Evolutionary conservation across 1,140 invertebrate genomes (phyloP).

Genomic region (Drosophila guanche): DNA sequence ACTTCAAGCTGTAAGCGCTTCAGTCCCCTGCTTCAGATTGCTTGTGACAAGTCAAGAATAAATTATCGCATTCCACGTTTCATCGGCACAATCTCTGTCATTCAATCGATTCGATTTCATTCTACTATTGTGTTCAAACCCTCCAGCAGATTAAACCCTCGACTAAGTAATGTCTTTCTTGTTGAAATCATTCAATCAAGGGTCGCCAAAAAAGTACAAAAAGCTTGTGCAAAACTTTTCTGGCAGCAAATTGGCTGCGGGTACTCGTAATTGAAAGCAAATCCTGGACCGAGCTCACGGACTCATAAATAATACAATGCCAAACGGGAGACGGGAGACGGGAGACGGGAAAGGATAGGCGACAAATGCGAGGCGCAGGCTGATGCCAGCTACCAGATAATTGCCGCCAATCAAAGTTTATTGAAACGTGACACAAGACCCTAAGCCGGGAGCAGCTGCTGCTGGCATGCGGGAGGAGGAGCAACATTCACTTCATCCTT

Average conservation of each 20-base stretch:
- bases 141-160: neutral
- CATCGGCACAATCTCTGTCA: neutral
- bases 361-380: slow-evolving; percentile 52
- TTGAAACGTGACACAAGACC: slow-evolving; percentile 64
- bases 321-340: neutral
- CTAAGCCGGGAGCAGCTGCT: slow-evolving; percentile 28
- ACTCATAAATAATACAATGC: slow-evolving; percentile 62
- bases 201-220: slow-evolving; percentile 4
- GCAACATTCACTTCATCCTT: slow-evolving; percentile 28
- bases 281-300: slow-evolving; percentile 53
- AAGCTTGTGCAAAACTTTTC: slow-evolving; percentile 30
- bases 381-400: slow-evolving; percentile 71
- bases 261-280: slow-evolving; percentile 72
- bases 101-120: neutral
- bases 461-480: neutral
- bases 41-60: neutral
- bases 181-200: slow-evolving; percentile 50
- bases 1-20: neutral
- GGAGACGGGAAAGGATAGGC: slow-evolving; percentile 52
- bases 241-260: slow-evolving; percentile 63
- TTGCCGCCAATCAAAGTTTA: slow-evolving; percentile 79
- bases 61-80: neutral
- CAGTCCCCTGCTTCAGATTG: neutral
- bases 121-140: neutral
- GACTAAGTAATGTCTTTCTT: slow-evolving; percentile 9